phyloP scores from a whole-genome alignment of 2,113 vertebrate genomes.

The Tenrec ecaudatus region DNA sequence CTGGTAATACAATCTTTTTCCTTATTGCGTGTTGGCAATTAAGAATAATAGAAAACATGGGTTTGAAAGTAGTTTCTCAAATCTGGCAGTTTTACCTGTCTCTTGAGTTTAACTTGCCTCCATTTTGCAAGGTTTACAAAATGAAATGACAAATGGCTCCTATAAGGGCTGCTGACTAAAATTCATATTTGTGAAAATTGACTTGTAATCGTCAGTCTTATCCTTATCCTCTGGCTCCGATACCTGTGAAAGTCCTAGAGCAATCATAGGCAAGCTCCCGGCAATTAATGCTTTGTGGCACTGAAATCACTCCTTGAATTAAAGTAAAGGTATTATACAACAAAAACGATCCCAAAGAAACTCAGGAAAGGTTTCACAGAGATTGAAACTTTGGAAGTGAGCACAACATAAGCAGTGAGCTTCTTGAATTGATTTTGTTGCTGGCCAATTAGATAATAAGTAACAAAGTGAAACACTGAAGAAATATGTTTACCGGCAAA shows the following conservation, averaged over 20 bases:
- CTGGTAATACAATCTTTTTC: constrained; percentile 17
- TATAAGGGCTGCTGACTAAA: constrained; percentile 5
- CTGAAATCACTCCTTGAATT: constrained; percentile 6
- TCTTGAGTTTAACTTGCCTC: constrained; percentile 20
- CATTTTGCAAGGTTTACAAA: constrained; percentile 41
- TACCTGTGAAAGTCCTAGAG: neutral
- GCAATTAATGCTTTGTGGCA: constrained; percentile 35
- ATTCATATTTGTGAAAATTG: constrained; percentile 50
- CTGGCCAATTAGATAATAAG: neutral
- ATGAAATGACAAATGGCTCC: constrained; percentile 48
- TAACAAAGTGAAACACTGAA: neutral
- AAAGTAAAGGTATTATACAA: constrained; percentile 29
- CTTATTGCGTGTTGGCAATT: neutral
- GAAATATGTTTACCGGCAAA: neutral
- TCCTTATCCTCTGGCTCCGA: constrained; percentile 6
- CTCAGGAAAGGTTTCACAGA: neutral
- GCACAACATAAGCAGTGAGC: neutral
- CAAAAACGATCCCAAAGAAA: constrained; percentile 47
- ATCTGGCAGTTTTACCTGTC: constrained; percentile 35
- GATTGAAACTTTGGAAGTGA: neutral
- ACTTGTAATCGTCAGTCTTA: constrained; percentile 21
- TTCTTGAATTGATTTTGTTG: neutral
- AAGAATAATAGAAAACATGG: constrained; percentile 58
- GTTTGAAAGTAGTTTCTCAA: constrained; percentile 37
- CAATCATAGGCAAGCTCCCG: neutral